phyloP scores from a whole-genome alignment of 2,113 vertebrate species.

The Mesoclemmys tuberculata region DNA sequence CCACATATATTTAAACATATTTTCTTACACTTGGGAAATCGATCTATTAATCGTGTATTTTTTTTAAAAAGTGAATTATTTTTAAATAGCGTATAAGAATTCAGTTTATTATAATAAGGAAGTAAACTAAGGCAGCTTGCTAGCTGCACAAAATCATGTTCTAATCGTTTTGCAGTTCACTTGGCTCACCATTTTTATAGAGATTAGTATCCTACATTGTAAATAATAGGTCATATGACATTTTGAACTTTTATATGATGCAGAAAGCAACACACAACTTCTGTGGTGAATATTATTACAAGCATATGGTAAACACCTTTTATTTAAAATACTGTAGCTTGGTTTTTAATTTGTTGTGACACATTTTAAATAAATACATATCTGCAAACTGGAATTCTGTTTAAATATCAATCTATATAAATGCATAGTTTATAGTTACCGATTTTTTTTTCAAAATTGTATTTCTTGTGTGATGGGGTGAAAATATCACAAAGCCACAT shows the following conservation, averaged over 20 bases:
- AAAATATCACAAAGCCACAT: background rate
- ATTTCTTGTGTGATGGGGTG: background rate
- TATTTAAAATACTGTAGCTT: background rate
- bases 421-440: background rate
- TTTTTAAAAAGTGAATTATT: conserved; percentile 80
- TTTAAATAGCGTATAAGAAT: conserved; percentile 69
- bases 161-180: conserved; percentile 67
- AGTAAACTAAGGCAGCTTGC: conserved; percentile 70
- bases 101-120: conserved; percentile 78
- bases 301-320: background rate
- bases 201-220: conserved; percentile 63
- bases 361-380: background rate
- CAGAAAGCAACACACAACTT: conserved; percentile 26
- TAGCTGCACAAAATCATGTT: conserved; percentile 64
- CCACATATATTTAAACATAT: conserved; percentile 80
- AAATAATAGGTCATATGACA: conserved; percentile 53
- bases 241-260: conserved; percentile 58
- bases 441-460: background rate
- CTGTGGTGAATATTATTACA: background rate
- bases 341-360: background rate
- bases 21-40: conserved; percentile 80
- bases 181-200: conserved; percentile 74
- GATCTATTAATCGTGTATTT: conserved; percentile 78
- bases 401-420: background rate
- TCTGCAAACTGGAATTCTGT: background rate